Conservation (phyloP, 2,113 vertebrate genomes). For the Petrocephalus microphthalmus region DNA sequence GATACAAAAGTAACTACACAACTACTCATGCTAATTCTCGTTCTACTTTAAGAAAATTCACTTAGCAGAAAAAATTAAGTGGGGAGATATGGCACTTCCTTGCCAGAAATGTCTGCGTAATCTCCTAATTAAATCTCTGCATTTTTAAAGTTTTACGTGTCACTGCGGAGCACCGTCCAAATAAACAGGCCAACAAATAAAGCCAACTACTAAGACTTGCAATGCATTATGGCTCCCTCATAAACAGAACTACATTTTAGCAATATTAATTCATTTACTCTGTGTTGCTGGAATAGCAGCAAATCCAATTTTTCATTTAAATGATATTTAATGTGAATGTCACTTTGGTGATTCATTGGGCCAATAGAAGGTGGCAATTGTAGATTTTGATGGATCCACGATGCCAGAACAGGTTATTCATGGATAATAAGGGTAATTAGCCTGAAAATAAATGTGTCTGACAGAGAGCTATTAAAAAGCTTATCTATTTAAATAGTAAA, state of each 20-base stretch:
- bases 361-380: not conserved
- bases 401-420: conserved; percentile 18
- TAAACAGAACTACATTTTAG: conserved; percentile 14
- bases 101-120: not conserved
- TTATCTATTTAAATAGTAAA: conserved; percentile 10
- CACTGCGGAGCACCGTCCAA: not conserved
- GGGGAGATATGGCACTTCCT: not conserved
- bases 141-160: not conserved
- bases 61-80: not conserved
- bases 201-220: not conserved
- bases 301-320: conserved; percentile 20
- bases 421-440: conserved; percentile 28
- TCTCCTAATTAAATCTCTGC: not conserved
- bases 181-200: not conserved
- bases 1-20: not conserved
- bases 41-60: not conserved
- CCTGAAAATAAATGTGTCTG: conserved; percentile 21
- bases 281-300: conserved; percentile 11
- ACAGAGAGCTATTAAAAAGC: conserved; percentile 20
- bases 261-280: conserved; percentile 25
- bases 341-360: conserved; percentile 15
- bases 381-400: conserved; percentile 25
- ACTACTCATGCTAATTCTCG: not conserved
- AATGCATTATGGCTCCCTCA: not conserved
- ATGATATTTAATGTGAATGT: conserved; percentile 21